Conservation (phyloP, 2,113 vertebrate species). For the Falco punctatus region DNA sequence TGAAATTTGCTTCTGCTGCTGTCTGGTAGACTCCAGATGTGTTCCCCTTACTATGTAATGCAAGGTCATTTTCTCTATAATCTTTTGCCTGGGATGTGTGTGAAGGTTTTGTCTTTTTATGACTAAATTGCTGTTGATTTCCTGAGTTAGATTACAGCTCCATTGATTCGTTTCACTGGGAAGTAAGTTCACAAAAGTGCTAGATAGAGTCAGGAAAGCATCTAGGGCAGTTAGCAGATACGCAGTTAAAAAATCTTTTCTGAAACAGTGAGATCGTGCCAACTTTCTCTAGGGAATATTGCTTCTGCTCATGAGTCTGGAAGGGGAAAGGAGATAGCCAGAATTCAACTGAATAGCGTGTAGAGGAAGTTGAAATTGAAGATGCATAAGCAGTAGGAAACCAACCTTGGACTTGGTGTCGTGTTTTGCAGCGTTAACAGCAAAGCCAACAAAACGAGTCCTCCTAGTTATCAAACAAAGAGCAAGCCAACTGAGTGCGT, state of each 20-base stretch:
- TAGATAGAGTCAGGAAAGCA: neutral
- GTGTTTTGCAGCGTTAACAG: conserved; percentile 59
- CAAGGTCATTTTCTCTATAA: neutral
- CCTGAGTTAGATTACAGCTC: neutral
- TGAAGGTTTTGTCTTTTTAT: neutral
- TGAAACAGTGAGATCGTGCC: neutral
- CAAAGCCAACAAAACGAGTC: conserved; percentile 47
- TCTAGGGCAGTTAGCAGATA: conserved; percentile 38
- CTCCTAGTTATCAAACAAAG: conserved; percentile 51
- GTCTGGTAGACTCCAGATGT: neutral
- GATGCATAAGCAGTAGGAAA: conserved; percentile 52
- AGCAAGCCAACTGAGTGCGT: neutral
- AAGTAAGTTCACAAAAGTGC: neutral
- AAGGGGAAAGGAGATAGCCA: conserved; percentile 63
- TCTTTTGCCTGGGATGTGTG: neutral
- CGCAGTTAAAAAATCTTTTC: neutral
- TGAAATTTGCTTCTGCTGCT: neutral
- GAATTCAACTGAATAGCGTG: conserved; percentile 53
- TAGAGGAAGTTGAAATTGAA: conserved; percentile 64
- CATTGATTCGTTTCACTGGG: neutral
- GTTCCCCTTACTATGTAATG: neutral
- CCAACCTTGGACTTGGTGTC: conserved; percentile 60
- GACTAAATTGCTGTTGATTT: neutral
- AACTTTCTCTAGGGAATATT: conserved; percentile 52
- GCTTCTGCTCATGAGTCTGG: conserved; percentile 32